A percentile compares a stretch with the other conserved stretches of the same genome.
Conservation (phyloP, 2,888 invertebrate genomes). For the Agrilus biguttatus region DNA sequence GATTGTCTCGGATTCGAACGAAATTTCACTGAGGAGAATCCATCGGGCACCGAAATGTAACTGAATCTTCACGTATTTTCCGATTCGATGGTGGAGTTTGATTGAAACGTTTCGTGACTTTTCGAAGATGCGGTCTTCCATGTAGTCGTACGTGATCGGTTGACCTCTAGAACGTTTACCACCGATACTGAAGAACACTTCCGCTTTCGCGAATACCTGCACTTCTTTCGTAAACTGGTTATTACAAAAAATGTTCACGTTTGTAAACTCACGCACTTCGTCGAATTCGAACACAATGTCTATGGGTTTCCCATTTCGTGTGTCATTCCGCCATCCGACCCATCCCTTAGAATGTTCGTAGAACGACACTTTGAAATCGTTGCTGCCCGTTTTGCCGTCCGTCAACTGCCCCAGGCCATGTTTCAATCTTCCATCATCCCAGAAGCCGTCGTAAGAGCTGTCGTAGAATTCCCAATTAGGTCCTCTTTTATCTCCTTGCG, state of each 20-base stretch:
- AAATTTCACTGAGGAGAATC: constrained; percentile 82
- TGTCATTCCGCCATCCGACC: constrained; percentile 84
- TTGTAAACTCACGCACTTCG: constrained; percentile 70
- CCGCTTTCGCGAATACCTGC: constrained; percentile 69
- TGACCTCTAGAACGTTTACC: constrained; percentile 65
- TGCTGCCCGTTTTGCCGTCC: constrained; percentile 66
- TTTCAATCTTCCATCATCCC: constrained; percentile 58
- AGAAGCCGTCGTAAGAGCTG: constrained; percentile 72
- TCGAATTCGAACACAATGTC: constrained; percentile 73
- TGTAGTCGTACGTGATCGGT: constrained; percentile 56
- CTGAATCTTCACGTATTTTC: constrained; percentile 63
- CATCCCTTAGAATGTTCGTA: constrained; percentile 54
- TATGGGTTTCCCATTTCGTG: constrained; percentile 44
- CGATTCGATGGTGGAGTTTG: constrained; percentile 67
- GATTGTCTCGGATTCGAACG: constrained; percentile 53
- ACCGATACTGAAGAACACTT: constrained; percentile 67
- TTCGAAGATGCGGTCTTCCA: constrained; percentile 67
- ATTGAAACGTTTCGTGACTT: constrained; percentile 68
- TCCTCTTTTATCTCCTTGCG: constrained; percentile 71
- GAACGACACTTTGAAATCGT: constrained; percentile 52
- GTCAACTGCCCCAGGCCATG: constrained; percentile 75
- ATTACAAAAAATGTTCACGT: constrained; percentile 68
- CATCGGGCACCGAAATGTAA: constrained; percentile 69
- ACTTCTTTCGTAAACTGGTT: constrained; percentile 78
- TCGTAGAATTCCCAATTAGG: constrained; percentile 72